Evolutionary conservation across 2,797 vertebrate genomes (phyloP), one percentile per base, ranked within the genome.

Genomic region (Hirundo rustica): DNA sequence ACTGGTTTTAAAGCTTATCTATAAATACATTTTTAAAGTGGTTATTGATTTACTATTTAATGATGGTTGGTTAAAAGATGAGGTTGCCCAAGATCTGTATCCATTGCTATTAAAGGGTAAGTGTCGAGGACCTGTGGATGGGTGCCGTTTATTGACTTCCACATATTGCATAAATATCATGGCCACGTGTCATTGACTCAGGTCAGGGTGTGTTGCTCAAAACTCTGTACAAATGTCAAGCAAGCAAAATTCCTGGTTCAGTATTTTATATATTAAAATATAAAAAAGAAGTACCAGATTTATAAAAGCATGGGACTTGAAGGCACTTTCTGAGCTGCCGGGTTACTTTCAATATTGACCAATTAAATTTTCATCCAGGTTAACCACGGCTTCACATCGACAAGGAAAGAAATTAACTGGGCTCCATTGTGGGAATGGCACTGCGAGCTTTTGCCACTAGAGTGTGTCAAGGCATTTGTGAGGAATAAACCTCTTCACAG

Each of bases 371-470:
- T 55, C 53, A 78, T 14, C 42, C 70, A 54, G 50, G 65, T 8
- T 51, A 79, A 71, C 15, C 61, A 85, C 9, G 62, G 30, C 16
- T 67, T 51, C 4, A 2, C 21, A 48, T 21, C 17, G 26, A 40
- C 81, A 88, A 76, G 54, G 25, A 83, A 70, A 60, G n/a, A 32
- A 81, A 66, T 34, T 1, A 10, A 67, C 67, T 26, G 67, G 94
- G 91, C 60, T 91, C 38, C n/a, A 25, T 19, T 22, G 86, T 60
- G 44, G 50, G 13, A 47, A 23, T 7, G 62, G 89, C 88, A 81
- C 85, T 96, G 68, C 82, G 23, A 40, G 85, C 50, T 97, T 84
- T 67, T 85, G 60, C 97, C 97, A 91, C 97, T 97, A 97, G 97
- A 97, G 96, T 92, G 96, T 91, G 95, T 79, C 97, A 89, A 75